Evolutionary conservation across 1,140 invertebrate species (phyloP), one percentile per base, ranked within the genome.

Genomic region (Anadara kagoshimensis): DNA sequence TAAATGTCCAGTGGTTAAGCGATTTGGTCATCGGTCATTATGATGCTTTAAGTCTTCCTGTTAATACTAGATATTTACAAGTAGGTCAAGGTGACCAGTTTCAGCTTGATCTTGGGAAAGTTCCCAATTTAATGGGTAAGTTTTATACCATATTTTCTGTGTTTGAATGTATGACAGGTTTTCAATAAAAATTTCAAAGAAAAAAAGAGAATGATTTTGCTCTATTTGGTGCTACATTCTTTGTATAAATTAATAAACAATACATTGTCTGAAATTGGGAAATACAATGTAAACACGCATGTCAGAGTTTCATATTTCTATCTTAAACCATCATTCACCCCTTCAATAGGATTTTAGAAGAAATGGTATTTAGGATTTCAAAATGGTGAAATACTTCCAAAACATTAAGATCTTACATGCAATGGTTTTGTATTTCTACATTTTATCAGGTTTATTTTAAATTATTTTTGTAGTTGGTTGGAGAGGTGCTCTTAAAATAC

Each of bases 1-100:
- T 99, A 0, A 98, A 97, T 88, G 93, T 94, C 10, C 93, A 95
- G 73, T 99, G 97, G 97, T 89, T 99, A 54, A 96, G 94, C 66
- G 97, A 99, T 88, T 92, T 99, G 49, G 91, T 98, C 76, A 93
- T 98, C 71, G 97, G 97, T 1, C 94, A 97, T 78, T 93, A 94
- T 85, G 94, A 92, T 78, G 94, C 94, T 5, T 89, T 97, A 0
- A 93, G 94, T 84, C 76, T 89, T 20, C 87, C 95, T 93, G 90
- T 93, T 92, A 78, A 94, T 92, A 84, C 92, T 92, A 96, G 96
- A 82, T 98, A 97, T 87, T 95, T 97, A 80, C 94, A 96, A 76
- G 97, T 95, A 84, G 94, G 93, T 78, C 83, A 94, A 22, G 92
- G 92, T 4, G 92, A 94, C 87, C 95, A 95, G 5, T 97, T 98